Base-by-base conservation (phyloP, 2,888 invertebrate genomes). In the Drosophila robusta region DNA sequence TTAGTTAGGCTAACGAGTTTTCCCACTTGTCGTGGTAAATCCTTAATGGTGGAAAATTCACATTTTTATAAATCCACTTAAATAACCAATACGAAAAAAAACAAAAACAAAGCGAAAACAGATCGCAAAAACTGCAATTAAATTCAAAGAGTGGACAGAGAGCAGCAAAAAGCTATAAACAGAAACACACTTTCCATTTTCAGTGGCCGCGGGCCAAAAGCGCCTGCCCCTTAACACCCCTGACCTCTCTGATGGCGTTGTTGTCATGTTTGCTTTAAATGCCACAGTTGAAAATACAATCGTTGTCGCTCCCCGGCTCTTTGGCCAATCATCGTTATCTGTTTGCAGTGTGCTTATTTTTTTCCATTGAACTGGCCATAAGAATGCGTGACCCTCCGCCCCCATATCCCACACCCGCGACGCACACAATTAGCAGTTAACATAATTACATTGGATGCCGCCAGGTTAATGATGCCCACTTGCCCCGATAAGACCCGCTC, bases 401-500 rank as follows among this genome's bases (percentile, higher is more conserved):
- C 45, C 44, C 34, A 44, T 38, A 22, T 4, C 42, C 26, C 55
- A 12, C 55, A 51, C 54, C 14, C 39, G 41, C 46, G 0, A 52
- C 70, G 38, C 58, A 66, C 63, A 65, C 87, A 83, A 83, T 87
- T 87, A 83, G 81, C 87, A 75, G 81, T 73, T 78, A 67, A 64
- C 65, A 67, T 75, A 83, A 83, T 83, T 83, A 87, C 85, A 56
- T 68, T 18, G 70, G 42, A 61, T 60, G 79, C 72, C 81, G 72
- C 73, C 67, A 81, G 85, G 81, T 84, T 87, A 87, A 87, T 78
- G 71, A 67, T 71, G 64, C 50, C 80, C 69, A 72, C 78, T 86
- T 80, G 68, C 56, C 55, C 57, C 51, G 87, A 83, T 87, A 83
- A 73, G 87, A 58, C 32, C 51, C 51, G 18, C 47, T 44, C 29